Conservation (phyloP, 2,113 vertebrate genomes). For the Corythornis madagascariensis region DNA sequence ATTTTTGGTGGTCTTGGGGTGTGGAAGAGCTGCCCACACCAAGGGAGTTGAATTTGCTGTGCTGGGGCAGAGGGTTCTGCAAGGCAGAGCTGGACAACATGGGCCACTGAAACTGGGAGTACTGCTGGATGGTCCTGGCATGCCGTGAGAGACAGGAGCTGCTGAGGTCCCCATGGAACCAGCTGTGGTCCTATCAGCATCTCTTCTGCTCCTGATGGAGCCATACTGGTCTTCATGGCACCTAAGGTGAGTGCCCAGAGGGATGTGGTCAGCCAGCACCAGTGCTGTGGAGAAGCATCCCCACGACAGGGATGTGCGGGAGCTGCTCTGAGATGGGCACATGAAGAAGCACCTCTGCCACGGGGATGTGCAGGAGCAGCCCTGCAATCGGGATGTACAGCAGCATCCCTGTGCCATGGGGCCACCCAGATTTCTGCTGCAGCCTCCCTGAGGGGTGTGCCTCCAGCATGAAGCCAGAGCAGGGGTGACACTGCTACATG, state of each 20-base stretch:
- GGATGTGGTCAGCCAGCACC: neutral
- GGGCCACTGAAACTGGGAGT: rapidly evolving
- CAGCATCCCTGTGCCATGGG: neutral
- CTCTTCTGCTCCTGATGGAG: neutral
- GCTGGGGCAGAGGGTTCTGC: neutral
- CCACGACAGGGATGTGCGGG: rapidly evolving
- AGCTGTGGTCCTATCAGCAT: neutral
- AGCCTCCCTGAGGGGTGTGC: neutral
- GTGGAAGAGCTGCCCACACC: neutral
- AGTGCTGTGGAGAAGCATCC: neutral
- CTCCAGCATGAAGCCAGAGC: rapidly evolving
- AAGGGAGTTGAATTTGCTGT: neutral
- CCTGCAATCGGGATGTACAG: neutral
- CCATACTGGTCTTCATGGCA: neutral
- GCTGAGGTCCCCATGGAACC: neutral
- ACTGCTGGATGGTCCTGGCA: neutral
- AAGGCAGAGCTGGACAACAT: neutral
- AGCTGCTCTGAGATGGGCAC: neutral
- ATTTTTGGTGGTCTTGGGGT: neutral
- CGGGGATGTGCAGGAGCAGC: neutral
- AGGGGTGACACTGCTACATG: neutral
- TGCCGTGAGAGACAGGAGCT: neutral
- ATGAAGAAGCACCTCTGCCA: neutral
- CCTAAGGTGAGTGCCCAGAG: neutral
- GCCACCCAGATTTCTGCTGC: rapidly evolving